Conservation (phyloP, 2,113 vertebrate species). For the Strix uralensis region DNA sequence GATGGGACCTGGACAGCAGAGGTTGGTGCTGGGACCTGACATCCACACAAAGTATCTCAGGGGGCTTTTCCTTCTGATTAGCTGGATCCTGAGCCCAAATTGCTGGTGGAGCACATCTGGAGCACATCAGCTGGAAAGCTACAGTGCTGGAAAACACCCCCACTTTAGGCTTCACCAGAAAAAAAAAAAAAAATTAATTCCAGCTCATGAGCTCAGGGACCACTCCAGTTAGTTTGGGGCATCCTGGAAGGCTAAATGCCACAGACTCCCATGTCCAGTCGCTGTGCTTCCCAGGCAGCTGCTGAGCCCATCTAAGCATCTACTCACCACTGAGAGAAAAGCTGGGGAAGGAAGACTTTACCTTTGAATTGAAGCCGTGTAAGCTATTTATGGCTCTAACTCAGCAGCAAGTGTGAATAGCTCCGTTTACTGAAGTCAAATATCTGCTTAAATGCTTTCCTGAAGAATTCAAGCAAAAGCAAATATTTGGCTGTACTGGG, state of each 20-base stretch:
- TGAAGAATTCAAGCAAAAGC: not conserved
- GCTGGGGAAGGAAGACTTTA: not conserved
- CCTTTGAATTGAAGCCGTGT: not conserved
- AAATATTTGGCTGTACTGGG: slow-evolving; percentile 1
- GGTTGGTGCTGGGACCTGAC: not conserved
- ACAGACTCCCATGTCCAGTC: not conserved
- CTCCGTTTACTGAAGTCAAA: not conserved
- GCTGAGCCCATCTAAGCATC: not conserved
- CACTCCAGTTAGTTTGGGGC: not conserved
- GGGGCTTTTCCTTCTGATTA: fast-evolving
- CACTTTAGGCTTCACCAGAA: not conserved
- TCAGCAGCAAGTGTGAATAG: not conserved
- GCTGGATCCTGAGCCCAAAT: not conserved
- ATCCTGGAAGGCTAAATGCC: not conserved
- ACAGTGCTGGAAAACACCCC: not conserved
- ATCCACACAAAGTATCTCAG: fast-evolving
- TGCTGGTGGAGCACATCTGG: not conserved
- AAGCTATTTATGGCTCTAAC: not conserved
- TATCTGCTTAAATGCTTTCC: not conserved
- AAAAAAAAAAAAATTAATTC: fast-evolving
- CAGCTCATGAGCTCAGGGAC: not conserved
- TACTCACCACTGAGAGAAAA: no score
- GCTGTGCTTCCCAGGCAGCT: fast-evolving
- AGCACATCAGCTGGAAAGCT: not conserved
- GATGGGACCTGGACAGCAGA: fast-evolving